Percentiles rank a stretch among this genome's conserved stretches.
These are phyloP conservation scores for Larimichthys polyactis DNA, from an alignment of 2,113 vertebrate species.

Conservation along the genomic window DNA sequence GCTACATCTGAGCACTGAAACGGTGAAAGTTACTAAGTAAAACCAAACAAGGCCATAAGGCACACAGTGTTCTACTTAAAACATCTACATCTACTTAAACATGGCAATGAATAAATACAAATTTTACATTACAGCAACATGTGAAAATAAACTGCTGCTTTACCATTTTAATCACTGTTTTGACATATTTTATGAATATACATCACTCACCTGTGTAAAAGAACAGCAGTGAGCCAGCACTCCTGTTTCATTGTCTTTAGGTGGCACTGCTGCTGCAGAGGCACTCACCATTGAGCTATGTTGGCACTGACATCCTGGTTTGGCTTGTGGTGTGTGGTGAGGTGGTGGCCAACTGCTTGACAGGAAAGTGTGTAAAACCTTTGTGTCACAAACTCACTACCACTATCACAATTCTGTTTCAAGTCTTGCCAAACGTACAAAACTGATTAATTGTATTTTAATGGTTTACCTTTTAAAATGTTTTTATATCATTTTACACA, in stretches of 20 bases:
- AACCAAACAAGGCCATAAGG: no score
- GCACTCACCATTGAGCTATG: background rate
- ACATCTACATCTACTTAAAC: no score
- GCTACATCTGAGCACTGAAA: no score
- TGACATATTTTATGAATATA: background rate
- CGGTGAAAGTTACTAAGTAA: no score
- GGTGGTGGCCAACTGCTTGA: background rate
- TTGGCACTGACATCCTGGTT: background rate
- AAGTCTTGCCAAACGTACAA: background rate
- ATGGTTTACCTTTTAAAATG: background rate
- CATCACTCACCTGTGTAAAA: background rate
- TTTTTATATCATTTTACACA: background rate
- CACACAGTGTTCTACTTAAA: no score
- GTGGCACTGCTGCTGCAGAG: background rate
- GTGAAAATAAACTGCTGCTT: constrained; percentile 8
- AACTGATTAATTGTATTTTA: background rate
- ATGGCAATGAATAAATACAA: no score
- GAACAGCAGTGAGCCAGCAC: background rate
- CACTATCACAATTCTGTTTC: constrained; percentile 8
- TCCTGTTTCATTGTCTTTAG: background rate
- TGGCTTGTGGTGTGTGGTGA: background rate
- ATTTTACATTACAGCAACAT: background rate
- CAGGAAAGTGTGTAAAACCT: background rate
- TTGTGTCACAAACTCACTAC: constrained; percentile 13
- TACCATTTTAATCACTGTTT: background rate